Conservation (phyloP, 2,113 vertebrate genomes). For the Oncorhynchus clarkii region DNA sequence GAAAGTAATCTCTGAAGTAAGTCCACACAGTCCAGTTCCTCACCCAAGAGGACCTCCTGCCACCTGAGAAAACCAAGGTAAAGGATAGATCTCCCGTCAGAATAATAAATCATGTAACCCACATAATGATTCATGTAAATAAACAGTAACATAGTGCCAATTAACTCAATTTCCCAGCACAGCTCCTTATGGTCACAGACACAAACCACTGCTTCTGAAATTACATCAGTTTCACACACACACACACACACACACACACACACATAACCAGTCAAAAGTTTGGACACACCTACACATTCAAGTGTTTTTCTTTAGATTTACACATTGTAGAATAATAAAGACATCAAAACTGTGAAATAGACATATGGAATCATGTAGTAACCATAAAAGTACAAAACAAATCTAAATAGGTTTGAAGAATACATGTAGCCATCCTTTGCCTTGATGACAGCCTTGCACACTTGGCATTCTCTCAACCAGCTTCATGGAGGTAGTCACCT, state of each 20-base stretch:
- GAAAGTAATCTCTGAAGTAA: slow-evolving; percentile 96
- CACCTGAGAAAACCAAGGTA: slow-evolving; percentile 71
- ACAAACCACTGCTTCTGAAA: not conserved
- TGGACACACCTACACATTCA: too few species aligned
- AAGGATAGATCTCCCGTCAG: slow-evolving; percentile 2
- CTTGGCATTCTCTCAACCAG: too few species aligned
- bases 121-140: not conserved
- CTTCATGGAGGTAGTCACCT: too few species aligned
- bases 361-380: too few species aligned
- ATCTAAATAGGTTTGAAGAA: too few species aligned
- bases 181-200: not conserved
- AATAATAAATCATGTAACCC: not conserved
- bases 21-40: slow-evolving; percentile 93
- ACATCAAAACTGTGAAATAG: too few species aligned
- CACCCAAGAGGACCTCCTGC: slow-evolving; percentile 92
- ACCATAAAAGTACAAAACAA: too few species aligned
- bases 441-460: too few species aligned
- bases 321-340: too few species aligned
- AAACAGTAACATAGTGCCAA: not conserved
- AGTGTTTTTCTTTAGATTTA: too few species aligned
- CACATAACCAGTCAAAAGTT: not conserved
- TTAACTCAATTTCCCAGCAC: not conserved
- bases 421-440: too few species aligned
- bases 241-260: too few species aligned
- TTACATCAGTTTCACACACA: not conserved